phyloP scores from a whole-genome alignment of 1,140 invertebrate genomes.

The Drosophila novamexicana region DNA sequence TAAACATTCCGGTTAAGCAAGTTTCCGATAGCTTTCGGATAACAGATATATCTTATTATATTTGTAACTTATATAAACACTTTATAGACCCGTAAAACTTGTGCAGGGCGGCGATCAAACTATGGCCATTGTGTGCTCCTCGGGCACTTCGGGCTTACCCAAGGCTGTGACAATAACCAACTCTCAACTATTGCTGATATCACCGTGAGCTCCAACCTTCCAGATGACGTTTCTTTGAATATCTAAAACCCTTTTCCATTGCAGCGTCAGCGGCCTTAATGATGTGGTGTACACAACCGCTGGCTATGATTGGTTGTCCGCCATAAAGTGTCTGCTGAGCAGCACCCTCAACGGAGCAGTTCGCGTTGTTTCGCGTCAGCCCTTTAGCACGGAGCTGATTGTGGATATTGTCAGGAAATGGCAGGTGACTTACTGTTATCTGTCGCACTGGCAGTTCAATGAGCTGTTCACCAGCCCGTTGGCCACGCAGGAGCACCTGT shows the following conservation, averaged over 20 bases:
- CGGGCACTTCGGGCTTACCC: constrained; percentile 90
- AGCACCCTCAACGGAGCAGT: constrained; percentile 1
- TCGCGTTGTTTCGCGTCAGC: constrained; percentile 4
- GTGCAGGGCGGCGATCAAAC: constrained; percentile 46
- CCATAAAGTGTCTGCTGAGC: constrained; percentile 7
- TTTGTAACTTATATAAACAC: background rate
- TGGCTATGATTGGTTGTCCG: constrained; percentile 15
- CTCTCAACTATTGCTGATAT: constrained; percentile 6
- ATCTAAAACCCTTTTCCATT: background rate
- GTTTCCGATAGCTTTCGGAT: too few relatives aligned
- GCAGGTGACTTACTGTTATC: constrained; percentile 1
- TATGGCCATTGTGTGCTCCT: constrained; percentile 85
- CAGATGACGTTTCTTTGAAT: background rate
- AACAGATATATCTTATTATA: too few relatives aligned
- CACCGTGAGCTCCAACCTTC: constrained; percentile 1
- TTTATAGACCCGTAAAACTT: constrained; percentile 17
- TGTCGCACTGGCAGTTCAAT: constrained; percentile 36
- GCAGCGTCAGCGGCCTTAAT: background rate
- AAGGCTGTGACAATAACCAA: constrained; percentile 91
- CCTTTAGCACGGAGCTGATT: background rate
- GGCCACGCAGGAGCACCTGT: background rate
- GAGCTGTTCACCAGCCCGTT: constrained; percentile 21
- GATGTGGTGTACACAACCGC: constrained; percentile 14
- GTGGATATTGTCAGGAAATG: constrained; percentile 13
- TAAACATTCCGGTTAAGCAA: too few relatives aligned